Evolutionary conservation across 2,888 invertebrate species (phyloP).

Genomic region (Agriopis marginaria): DNA sequence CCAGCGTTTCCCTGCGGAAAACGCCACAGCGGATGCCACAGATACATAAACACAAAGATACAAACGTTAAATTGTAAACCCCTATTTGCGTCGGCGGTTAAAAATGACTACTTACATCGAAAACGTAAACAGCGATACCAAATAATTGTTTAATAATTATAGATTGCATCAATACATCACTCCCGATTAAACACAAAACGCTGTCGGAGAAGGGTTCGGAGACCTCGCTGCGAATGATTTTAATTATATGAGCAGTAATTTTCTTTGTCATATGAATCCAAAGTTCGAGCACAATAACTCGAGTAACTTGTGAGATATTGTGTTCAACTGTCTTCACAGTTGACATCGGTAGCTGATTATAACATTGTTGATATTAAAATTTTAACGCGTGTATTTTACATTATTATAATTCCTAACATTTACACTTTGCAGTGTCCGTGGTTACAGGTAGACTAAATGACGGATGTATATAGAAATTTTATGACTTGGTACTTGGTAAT

Average conservation of each 20-base stretch:
- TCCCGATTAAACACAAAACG: slow-evolving; percentile 60
- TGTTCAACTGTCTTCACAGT: neutral
- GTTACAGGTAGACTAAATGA: too few relatives aligned
- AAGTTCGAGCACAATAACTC: slow-evolving; percentile 35
- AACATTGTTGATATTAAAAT: too few relatives aligned
- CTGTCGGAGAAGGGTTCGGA: slow-evolving; percentile 56
- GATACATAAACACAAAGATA: too few relatives aligned
- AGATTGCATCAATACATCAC: slow-evolving; percentile 39
- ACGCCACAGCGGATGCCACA: too few relatives aligned
- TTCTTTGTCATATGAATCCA: slow-evolving; percentile 46
- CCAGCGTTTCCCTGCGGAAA: too few relatives aligned
- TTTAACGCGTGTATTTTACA: too few relatives aligned
- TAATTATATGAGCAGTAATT: slow-evolving; percentile 52
- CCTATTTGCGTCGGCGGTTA: neutral
- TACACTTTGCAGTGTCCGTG: too few relatives aligned
- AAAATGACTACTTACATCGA: neutral
- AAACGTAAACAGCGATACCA: slow-evolving; percentile 17
- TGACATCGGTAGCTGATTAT: too few relatives aligned
- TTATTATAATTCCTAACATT: too few relatives aligned
- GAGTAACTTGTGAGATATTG: neutral
- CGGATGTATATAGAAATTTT: too few relatives aligned
- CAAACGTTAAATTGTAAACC: too few relatives aligned
- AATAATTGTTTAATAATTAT: slow-evolving; percentile 33
- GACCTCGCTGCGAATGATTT: slow-evolving; percentile 51
- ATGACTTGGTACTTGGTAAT: too few relatives aligned